These are phyloP conservation scores for Phalera bucephala DNA, from an alignment of 2,888 invertebrate genomes.

Conservation along the genomic window DNA sequence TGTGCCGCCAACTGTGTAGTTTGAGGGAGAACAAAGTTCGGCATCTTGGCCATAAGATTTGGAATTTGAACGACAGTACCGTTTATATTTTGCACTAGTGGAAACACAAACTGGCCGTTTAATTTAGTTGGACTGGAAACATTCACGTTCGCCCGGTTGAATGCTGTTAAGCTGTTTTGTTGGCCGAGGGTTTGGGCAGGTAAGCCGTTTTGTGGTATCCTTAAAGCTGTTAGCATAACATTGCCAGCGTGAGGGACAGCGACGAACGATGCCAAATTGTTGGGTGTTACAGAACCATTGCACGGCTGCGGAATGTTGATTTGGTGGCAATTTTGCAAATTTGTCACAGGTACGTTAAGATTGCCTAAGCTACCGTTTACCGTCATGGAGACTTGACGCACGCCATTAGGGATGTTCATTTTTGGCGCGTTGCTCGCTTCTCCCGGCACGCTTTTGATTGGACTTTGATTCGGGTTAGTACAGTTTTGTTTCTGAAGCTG, in stretches of 20 bases:
- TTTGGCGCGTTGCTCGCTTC: conserved; percentile 69
- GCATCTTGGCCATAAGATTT: conserved; percentile 82
- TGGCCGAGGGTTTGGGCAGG: conserved; percentile 62
- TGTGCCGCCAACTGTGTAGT: conserved; percentile 58
- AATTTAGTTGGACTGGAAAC: conserved; percentile 75
- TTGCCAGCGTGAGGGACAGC: conserved; percentile 71
- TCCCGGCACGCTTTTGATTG: conserved; percentile 42
- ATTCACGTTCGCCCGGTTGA: conserved; percentile 66
- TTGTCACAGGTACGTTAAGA: conserved; percentile 66
- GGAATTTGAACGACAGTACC: conserved; percentile 84
- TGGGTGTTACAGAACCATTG: conserved; percentile 65
- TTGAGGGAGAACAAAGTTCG: conserved; percentile 78
- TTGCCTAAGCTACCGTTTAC: conserved; percentile 63
- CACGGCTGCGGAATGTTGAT: conserved; percentile 68
- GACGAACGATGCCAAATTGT: conserved; percentile 70
- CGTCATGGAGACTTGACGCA: conserved; percentile 67
- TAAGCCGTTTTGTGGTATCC: conserved; percentile 79
- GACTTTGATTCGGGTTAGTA: conserved; percentile 47
- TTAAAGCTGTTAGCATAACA: conserved; percentile 81
- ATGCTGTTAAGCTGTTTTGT: conserved; percentile 65
- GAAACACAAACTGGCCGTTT: conserved; percentile 82
- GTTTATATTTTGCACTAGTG: conserved; percentile 83
- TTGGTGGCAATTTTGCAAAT: conserved; percentile 71
- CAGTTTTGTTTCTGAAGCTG: conserved; percentile 72
- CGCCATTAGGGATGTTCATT: conserved; percentile 67